A percentile compares a stretch with the other conserved stretches of the same genome.
phyloP scores from a whole-genome alignment of 2,797 vertebrate species.

The Limosa lapponica region DNA sequence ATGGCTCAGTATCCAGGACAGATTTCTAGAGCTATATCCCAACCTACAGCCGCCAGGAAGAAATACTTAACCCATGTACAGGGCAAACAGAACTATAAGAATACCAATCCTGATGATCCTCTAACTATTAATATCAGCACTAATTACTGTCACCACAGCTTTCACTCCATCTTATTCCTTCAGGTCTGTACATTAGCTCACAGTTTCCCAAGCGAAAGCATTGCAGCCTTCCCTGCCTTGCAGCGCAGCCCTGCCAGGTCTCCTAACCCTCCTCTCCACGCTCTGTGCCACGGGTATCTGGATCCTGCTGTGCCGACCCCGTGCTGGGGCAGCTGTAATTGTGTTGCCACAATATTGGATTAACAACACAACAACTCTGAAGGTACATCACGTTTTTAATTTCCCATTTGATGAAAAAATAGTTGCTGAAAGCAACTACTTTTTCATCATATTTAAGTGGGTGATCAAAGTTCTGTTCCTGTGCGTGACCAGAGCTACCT shows the following conservation, averaged over 20 bases:
- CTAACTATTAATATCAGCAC: background rate
- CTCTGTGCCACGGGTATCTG: background rate
- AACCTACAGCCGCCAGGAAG: background rate
- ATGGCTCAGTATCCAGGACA: background rate
- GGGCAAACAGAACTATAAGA: background rate
- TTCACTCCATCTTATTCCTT: background rate
- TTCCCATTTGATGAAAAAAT: background rate
- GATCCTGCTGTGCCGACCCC: background rate
- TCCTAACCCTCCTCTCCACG: background rate
- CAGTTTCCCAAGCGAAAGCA: background rate
- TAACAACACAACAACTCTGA: background rate
- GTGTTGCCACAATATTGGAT: slow-evolving; percentile 56
- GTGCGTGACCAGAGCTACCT: background rate
- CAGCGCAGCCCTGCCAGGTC: background rate
- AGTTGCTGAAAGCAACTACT: background rate
- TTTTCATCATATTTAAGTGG: background rate
- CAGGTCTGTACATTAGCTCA: background rate
- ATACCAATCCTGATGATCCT: background rate
- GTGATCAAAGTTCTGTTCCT: background rate
- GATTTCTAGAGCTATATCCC: background rate
- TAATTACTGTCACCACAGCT: background rate
- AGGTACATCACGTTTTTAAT: background rate
- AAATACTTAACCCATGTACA: background rate
- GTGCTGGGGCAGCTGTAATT: background rate
- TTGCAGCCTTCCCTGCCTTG: background rate